Percentiles rank a stretch among this genome's conserved stretches.
phyloP scores from a whole-genome alignment of 2,113 vertebrate species.

The Anthoscopus minutus region DNA sequence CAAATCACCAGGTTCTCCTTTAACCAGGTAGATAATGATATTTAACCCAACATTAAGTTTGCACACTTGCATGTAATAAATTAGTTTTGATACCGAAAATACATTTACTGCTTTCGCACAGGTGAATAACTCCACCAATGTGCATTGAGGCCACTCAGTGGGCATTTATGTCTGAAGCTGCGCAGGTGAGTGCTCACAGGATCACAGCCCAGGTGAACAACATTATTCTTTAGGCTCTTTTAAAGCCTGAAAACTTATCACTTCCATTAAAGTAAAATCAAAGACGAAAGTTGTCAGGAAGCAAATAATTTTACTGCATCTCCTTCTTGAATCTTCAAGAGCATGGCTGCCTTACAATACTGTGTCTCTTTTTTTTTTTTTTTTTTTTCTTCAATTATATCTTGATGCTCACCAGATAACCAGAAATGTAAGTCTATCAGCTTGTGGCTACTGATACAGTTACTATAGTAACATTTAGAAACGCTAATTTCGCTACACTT shows the following conservation, averaged over 20 bases:
- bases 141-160: neutral
- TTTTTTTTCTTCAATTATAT: neutral
- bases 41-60: neutral
- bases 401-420: neutral
- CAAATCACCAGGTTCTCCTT: neutral
- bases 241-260: neutral
- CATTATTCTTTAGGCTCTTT: neutral
- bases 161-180: neutral
- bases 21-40: neutral
- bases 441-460: conserved; percentile 51
- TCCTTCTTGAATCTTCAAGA: neutral
- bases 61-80: neutral
- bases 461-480: conserved; percentile 60
- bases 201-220: neutral
- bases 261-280: neutral
- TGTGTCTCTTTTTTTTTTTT: neutral
- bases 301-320: neutral
- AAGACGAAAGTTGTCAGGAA: neutral
- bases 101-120: neutral
- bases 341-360: neutral
- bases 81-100: neutral
- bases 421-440: conserved; percentile 23
- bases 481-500: neutral
- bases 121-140: neutral
- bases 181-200: neutral